Evolutionary conservation across 1,140 invertebrate species (phyloP), one percentile per base, ranked within the genome.

Genomic region (Akabosia matsudoensis): DNA sequence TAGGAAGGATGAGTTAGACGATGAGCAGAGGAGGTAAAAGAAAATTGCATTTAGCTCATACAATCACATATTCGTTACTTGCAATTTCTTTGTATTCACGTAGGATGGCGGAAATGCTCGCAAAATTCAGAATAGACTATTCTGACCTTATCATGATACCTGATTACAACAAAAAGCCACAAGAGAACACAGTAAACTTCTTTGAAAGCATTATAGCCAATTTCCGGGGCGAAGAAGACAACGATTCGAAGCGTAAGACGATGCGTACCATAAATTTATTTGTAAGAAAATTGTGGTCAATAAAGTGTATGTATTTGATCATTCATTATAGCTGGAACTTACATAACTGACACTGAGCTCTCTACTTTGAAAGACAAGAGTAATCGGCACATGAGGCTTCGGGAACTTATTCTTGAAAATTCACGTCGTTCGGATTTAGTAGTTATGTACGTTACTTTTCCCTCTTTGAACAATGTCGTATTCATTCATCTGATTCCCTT

Each of bases 51-150:
- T n/a, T n/a, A n/a, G n/a, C n/a, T n/a, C 13, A 64, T 64, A 64
- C 26, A 22, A 64, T 14, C 18, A 14, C 7, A n/a, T 64, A 14
- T 64, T 64, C 18, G 24, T 24, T 28, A 64, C 22, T 22, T 10
- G 10, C 26, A 64, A 31, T 67, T 28, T 37, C 33, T 74, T 76
- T 70, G n/a, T n/a, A 79, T 76, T 77, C 85, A 86, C n/a, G 14
- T 83, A 95, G 93, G 78, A 96, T 99, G 94, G 96, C 95, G 14
- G 96, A 95, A 79, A 86, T 99, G 18, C 85, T 98, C 33, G 92
- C 94, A 0, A 98, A 98, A 87, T 98, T 99, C 86, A 89, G 97
- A 67, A 98, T 99, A 81, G 95, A 97, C 85, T 98, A 95, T 85
- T 94, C 94, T 0, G 94, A 96, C 78, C 86, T 98, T 74, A 93